Conservation (phyloP, 2,888 invertebrate species). For the Andricus curvator region DNA sequence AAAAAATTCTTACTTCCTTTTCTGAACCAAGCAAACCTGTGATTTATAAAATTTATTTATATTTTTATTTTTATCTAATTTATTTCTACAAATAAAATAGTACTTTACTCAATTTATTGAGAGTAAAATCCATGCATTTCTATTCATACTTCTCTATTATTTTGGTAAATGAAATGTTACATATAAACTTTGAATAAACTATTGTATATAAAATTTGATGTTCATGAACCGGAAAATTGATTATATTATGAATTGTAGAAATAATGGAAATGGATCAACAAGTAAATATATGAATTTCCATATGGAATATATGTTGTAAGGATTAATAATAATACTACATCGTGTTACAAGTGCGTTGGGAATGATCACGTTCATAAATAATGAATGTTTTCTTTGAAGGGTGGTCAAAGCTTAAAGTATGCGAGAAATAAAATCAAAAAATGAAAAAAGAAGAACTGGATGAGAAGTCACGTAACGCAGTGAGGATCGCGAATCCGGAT, state of each 20-base stretch:
- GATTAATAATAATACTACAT: no score
- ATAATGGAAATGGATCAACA: no score
- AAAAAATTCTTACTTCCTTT: not conserved
- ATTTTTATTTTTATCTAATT: not conserved
- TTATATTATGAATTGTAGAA: not conserved
- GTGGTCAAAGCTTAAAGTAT: not conserved
- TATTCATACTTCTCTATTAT: not conserved
- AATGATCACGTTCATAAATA: conserved; percentile 4
- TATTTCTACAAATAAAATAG: not conserved
- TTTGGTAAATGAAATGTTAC: not conserved
- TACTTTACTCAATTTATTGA: not conserved
- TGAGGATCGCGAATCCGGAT: conserved; percentile 7
- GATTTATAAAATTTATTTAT: not conserved
- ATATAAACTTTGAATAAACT: not conserved
- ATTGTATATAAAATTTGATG: not conserved
- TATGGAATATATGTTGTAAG: no score
- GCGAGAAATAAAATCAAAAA: not conserved
- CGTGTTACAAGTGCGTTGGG: not conserved
- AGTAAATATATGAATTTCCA: no score
- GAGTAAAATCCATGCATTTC: not conserved
- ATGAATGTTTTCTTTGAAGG: not conserved
- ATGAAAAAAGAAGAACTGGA: not conserved
- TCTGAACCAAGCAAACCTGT: not conserved
- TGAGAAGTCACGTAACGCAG: conserved; percentile 9
- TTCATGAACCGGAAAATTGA: not conserved